Conservation (phyloP, 2,113 vertebrate genomes). For the Chloebia gouldiae region DNA sequence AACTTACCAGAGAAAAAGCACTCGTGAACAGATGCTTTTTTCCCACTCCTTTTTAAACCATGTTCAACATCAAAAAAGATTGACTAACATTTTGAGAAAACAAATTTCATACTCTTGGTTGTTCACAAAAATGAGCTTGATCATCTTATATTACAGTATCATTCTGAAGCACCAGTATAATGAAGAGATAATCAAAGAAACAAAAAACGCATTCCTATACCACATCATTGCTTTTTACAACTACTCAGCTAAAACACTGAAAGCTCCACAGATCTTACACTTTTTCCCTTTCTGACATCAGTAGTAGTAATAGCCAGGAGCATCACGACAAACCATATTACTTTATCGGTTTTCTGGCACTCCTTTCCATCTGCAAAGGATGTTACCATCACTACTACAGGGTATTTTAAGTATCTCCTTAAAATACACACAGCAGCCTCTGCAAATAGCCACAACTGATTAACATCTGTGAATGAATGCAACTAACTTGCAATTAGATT, state of each 20-base stretch:
- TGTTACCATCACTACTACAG: background rate
- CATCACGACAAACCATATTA: background rate
- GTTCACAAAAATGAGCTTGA: constrained; percentile 24
- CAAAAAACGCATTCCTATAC: background rate
- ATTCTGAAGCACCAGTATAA: constrained; percentile 11
- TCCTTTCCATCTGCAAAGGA: background rate
- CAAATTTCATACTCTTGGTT: constrained; percentile 8
- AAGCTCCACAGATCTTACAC: background rate
- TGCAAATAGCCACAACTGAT: background rate
- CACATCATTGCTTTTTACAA: constrained; percentile 37
- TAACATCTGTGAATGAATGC: background rate
- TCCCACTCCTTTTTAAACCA: background rate
- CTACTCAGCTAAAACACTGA: background rate
- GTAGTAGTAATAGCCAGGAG: background rate
- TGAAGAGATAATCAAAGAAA: constrained; percentile 21
- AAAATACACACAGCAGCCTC: background rate
- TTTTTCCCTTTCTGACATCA: background rate
- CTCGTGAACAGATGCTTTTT: constrained; percentile 18
- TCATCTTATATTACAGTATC: background rate
- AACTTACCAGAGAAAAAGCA: background rate
- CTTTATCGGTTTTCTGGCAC: background rate
- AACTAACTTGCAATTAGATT: background rate
- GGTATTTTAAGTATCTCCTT: background rate
- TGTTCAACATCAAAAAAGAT: constrained; percentile 3
- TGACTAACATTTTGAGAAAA: constrained; percentile 32